Evolutionary conservation across 2,797 vertebrate genomes (phyloP).

Genomic region (Pagetopsis macropterus): DNA sequence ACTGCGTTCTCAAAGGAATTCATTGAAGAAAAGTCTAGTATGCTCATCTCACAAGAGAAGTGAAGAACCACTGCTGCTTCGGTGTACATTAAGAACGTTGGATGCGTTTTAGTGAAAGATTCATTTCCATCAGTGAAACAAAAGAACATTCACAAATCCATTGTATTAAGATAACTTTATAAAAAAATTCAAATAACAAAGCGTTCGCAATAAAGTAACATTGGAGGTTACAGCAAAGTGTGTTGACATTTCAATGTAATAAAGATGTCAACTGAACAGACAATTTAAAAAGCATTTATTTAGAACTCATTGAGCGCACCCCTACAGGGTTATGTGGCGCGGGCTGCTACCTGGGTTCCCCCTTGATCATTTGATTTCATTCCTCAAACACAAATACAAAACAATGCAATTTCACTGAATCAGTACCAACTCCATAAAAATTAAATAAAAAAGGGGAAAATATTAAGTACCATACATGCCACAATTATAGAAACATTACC

Average conservation of each 20-base stretch:
- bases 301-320: constrained; percentile 1
- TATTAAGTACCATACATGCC: constrained; percentile 17
- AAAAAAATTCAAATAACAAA: constrained; percentile 46
- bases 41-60: neutral
- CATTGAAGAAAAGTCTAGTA: neutral
- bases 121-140: neutral
- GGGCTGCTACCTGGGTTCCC: constrained; percentile 3
- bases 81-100: neutral
- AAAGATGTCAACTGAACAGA: constrained; percentile 17
- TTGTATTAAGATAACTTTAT: constrained; percentile 56
- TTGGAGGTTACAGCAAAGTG: neutral
- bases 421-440: constrained; percentile 23
- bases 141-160: constrained; percentile 17
- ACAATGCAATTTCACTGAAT: constrained; percentile 13
- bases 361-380: constrained; percentile 19
- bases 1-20: neutral
- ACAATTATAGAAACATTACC: constrained; percentile 8
- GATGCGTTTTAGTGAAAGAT: neutral
- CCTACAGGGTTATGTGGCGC: neutral
- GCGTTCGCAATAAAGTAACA: constrained; percentile 9
- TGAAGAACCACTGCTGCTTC: neutral
- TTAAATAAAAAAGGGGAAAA: neutral
- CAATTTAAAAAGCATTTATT: constrained; percentile 46
- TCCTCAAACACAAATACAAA: constrained; percentile 27
- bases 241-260: constrained; percentile 17